Base-by-base conservation (phyloP, 1,140 invertebrate species). In the Lineus longissimus region DNA sequence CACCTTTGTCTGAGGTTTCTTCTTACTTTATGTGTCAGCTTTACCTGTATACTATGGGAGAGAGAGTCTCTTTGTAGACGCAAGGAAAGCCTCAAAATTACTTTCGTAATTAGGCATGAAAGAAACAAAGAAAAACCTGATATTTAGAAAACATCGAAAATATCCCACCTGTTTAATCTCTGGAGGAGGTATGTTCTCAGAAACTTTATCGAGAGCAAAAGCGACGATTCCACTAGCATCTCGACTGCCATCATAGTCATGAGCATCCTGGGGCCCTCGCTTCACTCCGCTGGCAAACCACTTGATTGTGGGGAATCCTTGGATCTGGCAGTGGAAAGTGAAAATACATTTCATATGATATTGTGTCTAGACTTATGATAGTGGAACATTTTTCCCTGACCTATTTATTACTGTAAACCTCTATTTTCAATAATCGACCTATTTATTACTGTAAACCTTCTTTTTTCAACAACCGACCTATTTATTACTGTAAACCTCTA, bases 301-400 rank as follows among this genome's bases (percentile, higher is more conserved):
- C 83, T 99, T 99, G 65, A 99, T 98, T 9, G 96, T 98, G 11
- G 97, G 97, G 83, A 95, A 99, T 0, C 97, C 96, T 72, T 90
- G 87, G 36, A 99, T 89, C 81, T 83, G 59, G 9, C 64, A 59
- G n/a, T 51, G 19, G n/a, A 33, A n/a, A 56, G 30, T 45, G 22
- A 62, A 29, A 43, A 63, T 17, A 27, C 13, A 25, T 56, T 0
- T 1, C 4, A 55, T 29, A 56, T 6, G 19, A n/a, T 2, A 55
- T 30, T 66, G 40, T 15, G 45, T 15, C 13, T 23, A 11, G 36
- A 11, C 27, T 15, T 7, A 59, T 23, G 61, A 22, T 61, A 9
- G 4, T 56, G 22, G 4, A 7, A 57, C 11, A 19, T 23, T 54
- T 45, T 41, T 22, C 2, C 11, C 22, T 27, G 31, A 83, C 61